Base-by-base conservation (phyloP, 2,797 vertebrate genomes). In the Schizopygopsis pylzovi region DNA sequence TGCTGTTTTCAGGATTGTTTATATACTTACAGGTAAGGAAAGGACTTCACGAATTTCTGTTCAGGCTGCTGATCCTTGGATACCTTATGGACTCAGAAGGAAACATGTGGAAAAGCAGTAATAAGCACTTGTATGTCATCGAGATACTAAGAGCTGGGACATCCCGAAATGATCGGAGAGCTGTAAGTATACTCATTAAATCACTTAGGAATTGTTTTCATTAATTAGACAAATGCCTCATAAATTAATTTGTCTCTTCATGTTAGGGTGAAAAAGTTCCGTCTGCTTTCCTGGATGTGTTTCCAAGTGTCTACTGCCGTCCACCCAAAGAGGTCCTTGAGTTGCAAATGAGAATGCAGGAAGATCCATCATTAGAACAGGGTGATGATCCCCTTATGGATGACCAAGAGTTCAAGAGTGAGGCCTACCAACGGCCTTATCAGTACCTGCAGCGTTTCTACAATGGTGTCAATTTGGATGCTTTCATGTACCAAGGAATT, bases 361-460 rank as follows among this genome's bases (percentile, higher is more conserved):
- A 94, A 7, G 81, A 88, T 49, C 33, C 1, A 6, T 33, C 0
- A 7, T 8, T 45, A 39, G 41, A 81, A n/a, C 81, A 54, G 54
- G 10, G 0, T 45, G 86, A 87, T 0, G 95, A 96, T 6, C 97
- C 96, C 0, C 92, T 97, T 11, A 98, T 99, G 97, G 98, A 99
- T 86, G 41, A 91, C 28, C 25, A 81, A 25, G 96, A 97, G 85
- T 99, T 99, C 82, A 22, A 45, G 86, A 97, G 96, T 11, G 95
- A 94, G 89, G 94, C 95, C 77, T 99, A 97, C 92, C 98, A 99
- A 87, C 96, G 98, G 28, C 96, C 98, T 1, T 99, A 96, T 91
- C 98, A 99, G 84, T 99, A 99, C 81, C 92, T 99, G 82, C 95
- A 47, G 10, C 93, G 96, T 25, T 98, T 97, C 92, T 54, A 96